phyloP scores from a whole-genome alignment of 2,797 vertebrate species.

The Periparus ater region DNA sequence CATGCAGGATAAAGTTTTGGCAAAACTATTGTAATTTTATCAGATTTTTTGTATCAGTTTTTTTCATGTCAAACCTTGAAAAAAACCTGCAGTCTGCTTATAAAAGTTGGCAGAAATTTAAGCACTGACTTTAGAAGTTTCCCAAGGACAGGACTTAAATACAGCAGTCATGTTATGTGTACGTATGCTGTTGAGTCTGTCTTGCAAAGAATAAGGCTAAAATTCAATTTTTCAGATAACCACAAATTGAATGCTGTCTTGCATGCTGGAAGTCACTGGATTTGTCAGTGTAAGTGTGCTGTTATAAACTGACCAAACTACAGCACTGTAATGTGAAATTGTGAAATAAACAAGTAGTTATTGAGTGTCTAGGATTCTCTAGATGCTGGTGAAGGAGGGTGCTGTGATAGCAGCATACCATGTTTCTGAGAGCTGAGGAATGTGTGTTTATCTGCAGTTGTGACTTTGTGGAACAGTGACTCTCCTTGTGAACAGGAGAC shows the following conservation, averaged over 20 bases:
- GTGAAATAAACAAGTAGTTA: not conserved
- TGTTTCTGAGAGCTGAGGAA: not conserved
- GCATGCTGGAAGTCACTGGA: not conserved
- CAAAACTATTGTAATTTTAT: constrained; percentile 1
- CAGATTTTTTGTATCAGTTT: not conserved
- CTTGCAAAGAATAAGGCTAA: not conserved
- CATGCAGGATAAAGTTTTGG: not conserved
- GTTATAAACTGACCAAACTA: not conserved
- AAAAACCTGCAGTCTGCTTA: not conserved
- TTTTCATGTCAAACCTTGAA: not conserved
- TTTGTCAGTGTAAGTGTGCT: not conserved
- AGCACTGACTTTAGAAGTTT: not conserved
- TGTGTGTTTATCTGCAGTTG: not conserved
- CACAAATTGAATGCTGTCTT: not conserved
- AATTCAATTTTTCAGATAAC: not conserved
- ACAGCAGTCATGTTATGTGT: not conserved
- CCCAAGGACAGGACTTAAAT: not conserved
- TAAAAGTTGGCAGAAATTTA: not conserved
- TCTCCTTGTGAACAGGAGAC: not conserved
- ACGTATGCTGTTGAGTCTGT: not conserved
- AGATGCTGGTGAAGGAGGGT: not conserved
- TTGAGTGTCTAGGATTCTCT: not conserved
- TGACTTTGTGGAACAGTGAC: not conserved
- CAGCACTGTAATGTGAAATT: not conserved
- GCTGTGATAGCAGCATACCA: not conserved